A percentile compares a stretch with the other conserved stretches of the same genome.
phyloP scores from a whole-genome alignment of 2,113 vertebrate genomes.

The Amazona guildingii region DNA sequence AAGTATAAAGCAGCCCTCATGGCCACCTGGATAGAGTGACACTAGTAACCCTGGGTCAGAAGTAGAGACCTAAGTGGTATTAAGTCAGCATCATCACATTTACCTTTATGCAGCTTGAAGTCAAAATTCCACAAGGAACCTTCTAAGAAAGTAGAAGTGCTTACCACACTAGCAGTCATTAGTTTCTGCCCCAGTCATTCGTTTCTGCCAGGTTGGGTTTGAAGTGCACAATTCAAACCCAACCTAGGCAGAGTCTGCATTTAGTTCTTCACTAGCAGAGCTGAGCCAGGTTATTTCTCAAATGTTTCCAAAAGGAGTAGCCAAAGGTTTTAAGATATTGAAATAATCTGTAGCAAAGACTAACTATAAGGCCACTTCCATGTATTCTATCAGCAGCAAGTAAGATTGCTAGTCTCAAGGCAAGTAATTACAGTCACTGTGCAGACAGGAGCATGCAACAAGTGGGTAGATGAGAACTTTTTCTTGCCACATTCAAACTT shows the following conservation, averaged over 20 bases:
- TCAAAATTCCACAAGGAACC: neutral
- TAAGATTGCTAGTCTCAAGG: neutral
- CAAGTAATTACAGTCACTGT: neutral
- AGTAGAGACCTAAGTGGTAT: neutral
- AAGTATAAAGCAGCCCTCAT: neutral
- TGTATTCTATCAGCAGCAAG: neutral
- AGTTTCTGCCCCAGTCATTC: neutral
- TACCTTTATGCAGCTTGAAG: neutral
- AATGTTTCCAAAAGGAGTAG: neutral
- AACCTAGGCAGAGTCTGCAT: neutral
- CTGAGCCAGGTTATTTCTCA: neutral
- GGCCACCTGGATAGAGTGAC: neutral
- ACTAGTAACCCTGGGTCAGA: neutral
- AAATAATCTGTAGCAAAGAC: neutral
- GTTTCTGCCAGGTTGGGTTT: neutral
- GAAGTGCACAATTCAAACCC: neutral
- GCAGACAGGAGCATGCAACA: neutral
- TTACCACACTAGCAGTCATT: neutral
- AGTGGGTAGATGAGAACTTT: neutral
- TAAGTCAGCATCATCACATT: neutral
- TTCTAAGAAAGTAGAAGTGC: neutral
- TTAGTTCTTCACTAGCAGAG: neutral
- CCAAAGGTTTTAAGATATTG: neutral
- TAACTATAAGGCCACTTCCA: neutral
- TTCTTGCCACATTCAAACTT: neutral